Percentiles rank a stretch among this genome's conserved stretches.
Evolutionary conservation across 2,888 invertebrate genomes (phyloP).

Genomic region (Thymelicus lineola): DNA sequence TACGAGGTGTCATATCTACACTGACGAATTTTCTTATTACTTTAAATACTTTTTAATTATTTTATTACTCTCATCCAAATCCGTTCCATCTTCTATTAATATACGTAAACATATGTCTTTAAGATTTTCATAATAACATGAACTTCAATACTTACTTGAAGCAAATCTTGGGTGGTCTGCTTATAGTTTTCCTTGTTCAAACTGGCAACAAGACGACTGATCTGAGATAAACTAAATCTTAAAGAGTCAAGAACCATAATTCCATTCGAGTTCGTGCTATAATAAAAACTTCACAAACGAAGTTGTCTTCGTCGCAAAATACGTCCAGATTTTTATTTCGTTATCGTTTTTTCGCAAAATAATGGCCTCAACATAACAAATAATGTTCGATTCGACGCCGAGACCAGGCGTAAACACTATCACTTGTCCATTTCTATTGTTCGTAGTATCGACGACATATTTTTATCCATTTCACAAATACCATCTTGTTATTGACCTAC

Average conservation of each 20-base stretch:
- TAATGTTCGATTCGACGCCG: background rate
- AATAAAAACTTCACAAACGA: constrained; percentile 97
- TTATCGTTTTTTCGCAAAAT: constrained; percentile 3
- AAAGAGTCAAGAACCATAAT: constrained; percentile 99
- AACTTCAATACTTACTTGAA: constrained; percentile 88
- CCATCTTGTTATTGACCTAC: background rate
- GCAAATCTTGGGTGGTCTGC: constrained; percentile 94
- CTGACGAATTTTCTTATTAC: too few relatives aligned
- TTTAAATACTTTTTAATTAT: too few relatives aligned
- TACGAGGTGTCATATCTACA: too few relatives aligned
- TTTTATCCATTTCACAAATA: constrained; percentile 3
- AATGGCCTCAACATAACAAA: constrained; percentile 25
- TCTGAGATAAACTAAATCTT: constrained; percentile 99
- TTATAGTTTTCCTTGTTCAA: constrained; percentile 98
- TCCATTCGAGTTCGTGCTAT: constrained; percentile 90
- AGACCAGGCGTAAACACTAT: background rate
- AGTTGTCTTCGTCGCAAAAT: background rate
- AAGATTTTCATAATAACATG: too few relatives aligned
- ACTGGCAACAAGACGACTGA: constrained; percentile 98
- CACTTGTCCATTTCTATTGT: background rate
- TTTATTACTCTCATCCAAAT: too few relatives aligned
- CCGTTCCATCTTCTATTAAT: background rate
- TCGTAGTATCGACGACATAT: constrained; percentile 1
- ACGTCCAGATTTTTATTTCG: background rate
- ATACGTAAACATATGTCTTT: background rate